phyloP scores from a whole-genome alignment of 2,113 vertebrate species.

The Athene cunicularia region DNA sequence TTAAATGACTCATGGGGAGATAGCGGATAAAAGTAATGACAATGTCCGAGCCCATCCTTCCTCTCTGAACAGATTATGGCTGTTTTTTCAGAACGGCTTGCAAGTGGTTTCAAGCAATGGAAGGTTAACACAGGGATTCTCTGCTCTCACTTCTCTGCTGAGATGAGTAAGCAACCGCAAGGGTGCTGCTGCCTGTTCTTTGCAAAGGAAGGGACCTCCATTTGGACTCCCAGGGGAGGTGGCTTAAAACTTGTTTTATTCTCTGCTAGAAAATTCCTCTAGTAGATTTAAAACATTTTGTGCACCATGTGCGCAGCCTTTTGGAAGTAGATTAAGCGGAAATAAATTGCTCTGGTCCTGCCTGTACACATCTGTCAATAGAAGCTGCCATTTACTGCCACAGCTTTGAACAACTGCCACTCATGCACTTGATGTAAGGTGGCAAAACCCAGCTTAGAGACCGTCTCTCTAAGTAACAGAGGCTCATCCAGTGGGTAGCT shows the following conservation, averaged over 20 bases:
- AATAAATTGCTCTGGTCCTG: background rate
- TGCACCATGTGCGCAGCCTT: background rate
- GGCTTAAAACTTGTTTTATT: background rate
- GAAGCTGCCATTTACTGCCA: background rate
- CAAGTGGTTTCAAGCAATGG: background rate
- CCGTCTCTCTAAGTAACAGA: background rate
- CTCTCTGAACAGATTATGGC: background rate
- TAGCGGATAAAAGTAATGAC: background rate
- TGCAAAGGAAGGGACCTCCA: background rate
- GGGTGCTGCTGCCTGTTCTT: background rate
- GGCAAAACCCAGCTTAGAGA: background rate
- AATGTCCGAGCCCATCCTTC: background rate
- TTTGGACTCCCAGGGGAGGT: background rate
- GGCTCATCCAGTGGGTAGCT: background rate
- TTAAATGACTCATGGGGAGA: background rate
- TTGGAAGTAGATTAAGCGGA: background rate
- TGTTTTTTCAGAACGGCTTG: background rate
- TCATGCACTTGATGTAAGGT: fast-evolving
- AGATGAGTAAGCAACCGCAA: background rate
- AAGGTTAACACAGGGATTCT: background rate
- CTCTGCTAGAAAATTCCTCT: background rate
- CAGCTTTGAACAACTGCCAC: background rate
- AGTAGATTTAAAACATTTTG: background rate
- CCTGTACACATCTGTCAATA: background rate
- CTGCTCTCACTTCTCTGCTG: background rate